These are phyloP conservation scores for Thalpophila matura DNA, from an alignment of 2,888 invertebrate species.

Conservation along the genomic window DNA sequence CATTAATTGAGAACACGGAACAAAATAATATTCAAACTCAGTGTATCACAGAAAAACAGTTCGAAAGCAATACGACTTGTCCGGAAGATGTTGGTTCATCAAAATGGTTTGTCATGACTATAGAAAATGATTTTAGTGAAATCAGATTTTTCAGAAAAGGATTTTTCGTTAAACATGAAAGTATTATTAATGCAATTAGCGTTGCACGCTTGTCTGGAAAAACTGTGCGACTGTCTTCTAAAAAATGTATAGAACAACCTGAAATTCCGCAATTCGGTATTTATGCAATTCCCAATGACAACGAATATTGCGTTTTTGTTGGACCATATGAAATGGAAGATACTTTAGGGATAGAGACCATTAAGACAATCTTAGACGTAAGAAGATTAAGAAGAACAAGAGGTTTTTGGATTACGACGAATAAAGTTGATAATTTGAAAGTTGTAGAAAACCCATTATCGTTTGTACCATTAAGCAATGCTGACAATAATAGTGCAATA, in stretches of 20 bases:
- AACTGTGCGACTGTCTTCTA: slow-evolving; percentile 86
- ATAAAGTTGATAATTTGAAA: slow-evolving; percentile 80
- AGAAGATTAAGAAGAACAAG: slow-evolving; percentile 71
- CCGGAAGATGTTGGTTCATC: slow-evolving; percentile 68
- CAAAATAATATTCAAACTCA: slow-evolving; percentile 6
- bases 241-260: slow-evolving; percentile 70
- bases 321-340: slow-evolving; percentile 85
- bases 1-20: slow-evolving; percentile 4
- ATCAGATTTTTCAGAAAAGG: slow-evolving; percentile 87
- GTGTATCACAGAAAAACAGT: background rate
- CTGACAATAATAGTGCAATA: slow-evolving; percentile 50
- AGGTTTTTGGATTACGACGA: slow-evolving; percentile 84
- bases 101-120: slow-evolving; percentile 90
- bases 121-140: slow-evolving; percentile 90
- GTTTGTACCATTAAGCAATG: slow-evolving; percentile 71
- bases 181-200: slow-evolving; percentile 85
- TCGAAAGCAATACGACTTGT: slow-evolving; percentile 1
- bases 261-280: slow-evolving; percentile 82
- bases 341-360: slow-evolving; percentile 81
- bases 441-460: slow-evolving; percentile 83
- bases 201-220: slow-evolving; percentile 84
- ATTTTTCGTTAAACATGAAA: slow-evolving; percentile 89
- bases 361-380: slow-evolving; percentile 69
- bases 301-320: slow-evolving; percentile 80
- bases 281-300: slow-evolving; percentile 82